phyloP scores from a whole-genome alignment of 2,797 vertebrate genomes.

The Poliocrania exsul region DNA sequence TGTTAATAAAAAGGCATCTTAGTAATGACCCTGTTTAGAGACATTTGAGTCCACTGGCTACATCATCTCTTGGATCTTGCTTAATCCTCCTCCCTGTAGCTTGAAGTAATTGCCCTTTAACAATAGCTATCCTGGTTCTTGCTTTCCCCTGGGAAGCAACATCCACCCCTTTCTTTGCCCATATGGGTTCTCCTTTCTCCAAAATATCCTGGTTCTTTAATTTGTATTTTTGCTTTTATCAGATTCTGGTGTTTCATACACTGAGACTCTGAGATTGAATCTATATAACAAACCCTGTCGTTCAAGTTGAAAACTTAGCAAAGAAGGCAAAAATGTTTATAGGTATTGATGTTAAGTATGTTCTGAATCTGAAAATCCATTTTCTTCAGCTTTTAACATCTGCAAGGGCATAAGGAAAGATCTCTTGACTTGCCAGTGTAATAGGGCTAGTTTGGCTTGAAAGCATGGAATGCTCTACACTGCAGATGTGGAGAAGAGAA shows the following conservation, averaged over 20 bases:
- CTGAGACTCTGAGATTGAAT: not conserved
- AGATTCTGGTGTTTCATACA: not conserved
- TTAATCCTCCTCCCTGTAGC: not conserved
- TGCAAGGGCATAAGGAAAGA: not conserved
- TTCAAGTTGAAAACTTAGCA: not conserved
- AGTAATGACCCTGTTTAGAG: not conserved
- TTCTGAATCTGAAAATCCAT: not conserved
- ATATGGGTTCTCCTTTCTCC: not conserved
- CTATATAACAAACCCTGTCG: not conserved
- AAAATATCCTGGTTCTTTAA: not conserved
- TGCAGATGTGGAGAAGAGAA: not conserved
- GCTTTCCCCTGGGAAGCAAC: not conserved
- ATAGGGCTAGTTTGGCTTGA: not conserved
- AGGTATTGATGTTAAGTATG: not conserved
- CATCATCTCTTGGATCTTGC: not conserved
- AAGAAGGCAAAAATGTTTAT: not conserved
- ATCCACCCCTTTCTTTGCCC: not conserved
- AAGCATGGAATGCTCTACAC: not conserved
- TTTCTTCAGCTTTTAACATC: not conserved
- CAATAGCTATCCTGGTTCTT: not conserved
- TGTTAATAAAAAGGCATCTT: not conserved
- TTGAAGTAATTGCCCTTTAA: not conserved
- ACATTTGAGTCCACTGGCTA: not conserved
- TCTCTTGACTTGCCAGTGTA: not conserved
- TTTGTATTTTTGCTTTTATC: not conserved